Conservation (phyloP, 2,797 vertebrate genomes). For the Tarsius wallacei region DNA sequence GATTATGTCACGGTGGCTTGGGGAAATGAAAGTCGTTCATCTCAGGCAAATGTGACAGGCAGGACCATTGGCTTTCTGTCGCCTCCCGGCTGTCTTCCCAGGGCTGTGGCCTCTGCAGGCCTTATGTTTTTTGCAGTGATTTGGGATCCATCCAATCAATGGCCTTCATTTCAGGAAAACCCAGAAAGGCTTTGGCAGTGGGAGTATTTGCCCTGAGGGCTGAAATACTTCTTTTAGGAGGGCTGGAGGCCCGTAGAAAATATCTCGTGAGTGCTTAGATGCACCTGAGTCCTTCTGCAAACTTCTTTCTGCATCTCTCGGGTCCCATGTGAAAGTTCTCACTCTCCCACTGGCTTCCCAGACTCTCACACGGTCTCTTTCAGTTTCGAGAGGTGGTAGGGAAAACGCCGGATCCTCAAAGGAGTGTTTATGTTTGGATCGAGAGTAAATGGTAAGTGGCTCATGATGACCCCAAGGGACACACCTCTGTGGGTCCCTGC, state of each 20-base stretch:
- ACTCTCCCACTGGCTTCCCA: accelerated
- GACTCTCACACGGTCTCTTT: not conserved
- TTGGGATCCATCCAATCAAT: not conserved
- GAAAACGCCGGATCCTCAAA: not conserved
- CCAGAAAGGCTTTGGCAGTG: not conserved
- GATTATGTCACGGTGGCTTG: not conserved
- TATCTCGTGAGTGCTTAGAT: accelerated
- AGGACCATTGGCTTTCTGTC: not conserved
- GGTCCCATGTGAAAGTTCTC: not conserved
- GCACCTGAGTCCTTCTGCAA: not conserved
- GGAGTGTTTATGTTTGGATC: not conserved
- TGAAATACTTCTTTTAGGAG: not conserved
- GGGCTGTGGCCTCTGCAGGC: accelerated
- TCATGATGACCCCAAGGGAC: not conserved
- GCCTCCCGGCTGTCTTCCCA: not conserved
- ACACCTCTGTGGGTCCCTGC: accelerated
- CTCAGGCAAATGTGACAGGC: accelerated
- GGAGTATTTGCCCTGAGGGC: not conserved
- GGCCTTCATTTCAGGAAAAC: not conserved
- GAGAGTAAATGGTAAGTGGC: accelerated
- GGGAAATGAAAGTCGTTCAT: conserved; percentile 51
- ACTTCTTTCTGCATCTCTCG: not conserved
- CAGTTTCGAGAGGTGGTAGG: not conserved
- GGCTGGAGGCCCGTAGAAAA: not conserved
- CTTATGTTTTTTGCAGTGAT: accelerated